A percentile compares a stretch with the other conserved stretches of the same genome.
These are phyloP conservation scores for Leptogaster cylindrica DNA, from an alignment of 2,888 invertebrate genomes.

Conservation along the genomic window DNA sequence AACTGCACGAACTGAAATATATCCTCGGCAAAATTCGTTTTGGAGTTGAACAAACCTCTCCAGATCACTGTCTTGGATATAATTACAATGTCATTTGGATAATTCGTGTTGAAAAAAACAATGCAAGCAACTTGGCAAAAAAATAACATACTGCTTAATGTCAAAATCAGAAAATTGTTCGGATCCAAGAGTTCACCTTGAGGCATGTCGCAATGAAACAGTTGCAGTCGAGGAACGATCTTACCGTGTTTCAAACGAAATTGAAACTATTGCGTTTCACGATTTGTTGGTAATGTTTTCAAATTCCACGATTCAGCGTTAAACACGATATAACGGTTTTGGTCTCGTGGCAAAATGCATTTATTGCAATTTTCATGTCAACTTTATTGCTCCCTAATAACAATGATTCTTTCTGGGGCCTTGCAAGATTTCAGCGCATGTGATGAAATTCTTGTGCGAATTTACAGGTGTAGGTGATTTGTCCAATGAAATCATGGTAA, in stretches of 20 bases:
- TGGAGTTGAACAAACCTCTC: background rate
- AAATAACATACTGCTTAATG: background rate
- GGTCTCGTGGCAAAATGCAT: no score
- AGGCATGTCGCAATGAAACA: background rate
- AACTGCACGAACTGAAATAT: background rate
- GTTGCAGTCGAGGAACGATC: no score
- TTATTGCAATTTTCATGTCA: background rate
- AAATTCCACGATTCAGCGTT: background rate
- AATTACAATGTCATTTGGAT: slow-evolving; percentile 1
- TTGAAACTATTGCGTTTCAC: background rate
- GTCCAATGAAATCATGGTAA: background rate
- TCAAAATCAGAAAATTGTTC: background rate
- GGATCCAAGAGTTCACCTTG: background rate
- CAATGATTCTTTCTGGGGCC: background rate
- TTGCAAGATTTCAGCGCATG: background rate
- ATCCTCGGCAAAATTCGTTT: no score
- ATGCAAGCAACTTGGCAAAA: background rate
- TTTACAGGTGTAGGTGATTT: background rate
- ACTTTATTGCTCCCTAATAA: background rate
- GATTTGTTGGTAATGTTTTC: no score
- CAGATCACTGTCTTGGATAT: background rate
- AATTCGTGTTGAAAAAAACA: background rate
- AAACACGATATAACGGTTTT: background rate
- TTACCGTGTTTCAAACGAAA: background rate
- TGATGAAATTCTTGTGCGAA: background rate